phyloP scores from a whole-genome alignment of 2,888 invertebrate species.

The Cephus pygmeus region DNA sequence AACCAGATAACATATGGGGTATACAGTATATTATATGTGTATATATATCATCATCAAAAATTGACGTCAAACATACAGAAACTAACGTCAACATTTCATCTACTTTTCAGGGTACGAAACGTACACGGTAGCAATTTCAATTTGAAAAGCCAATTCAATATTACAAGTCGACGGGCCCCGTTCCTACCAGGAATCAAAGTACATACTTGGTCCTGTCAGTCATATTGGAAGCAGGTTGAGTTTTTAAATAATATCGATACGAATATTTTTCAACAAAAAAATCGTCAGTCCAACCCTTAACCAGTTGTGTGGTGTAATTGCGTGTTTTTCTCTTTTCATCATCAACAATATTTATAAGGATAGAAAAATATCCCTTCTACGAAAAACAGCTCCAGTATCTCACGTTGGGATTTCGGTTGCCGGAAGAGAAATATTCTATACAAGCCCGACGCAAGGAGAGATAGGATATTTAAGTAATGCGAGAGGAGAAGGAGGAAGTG shows the following conservation, averaged over 20 bases:
- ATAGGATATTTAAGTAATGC: slow-evolving; percentile 40
- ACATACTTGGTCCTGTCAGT: neutral
- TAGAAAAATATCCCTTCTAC: neutral
- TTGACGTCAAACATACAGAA: no score
- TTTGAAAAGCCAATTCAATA: neutral
- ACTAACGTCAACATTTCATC: neutral
- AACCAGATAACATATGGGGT: neutral
- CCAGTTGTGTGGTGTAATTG: neutral
- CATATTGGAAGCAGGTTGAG: neutral
- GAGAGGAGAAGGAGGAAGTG: slow-evolving; percentile 31
- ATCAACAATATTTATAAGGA: neutral
- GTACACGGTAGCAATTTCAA: neutral
- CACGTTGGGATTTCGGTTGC: neutral
- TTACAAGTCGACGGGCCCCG: neutral
- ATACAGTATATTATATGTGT: neutral
- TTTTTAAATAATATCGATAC: neutral
- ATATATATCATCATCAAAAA: no score
- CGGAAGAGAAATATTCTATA: slow-evolving; percentile 32
- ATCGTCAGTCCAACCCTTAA: neutral
- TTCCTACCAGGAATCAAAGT: neutral
- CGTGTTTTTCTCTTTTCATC: neutral
- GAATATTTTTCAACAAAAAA: neutral
- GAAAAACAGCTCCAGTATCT: neutral
- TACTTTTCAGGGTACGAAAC: neutral
- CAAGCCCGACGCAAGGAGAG: slow-evolving; percentile 24